Base-by-base conservation (phyloP, 2,888 invertebrate genomes). In the Sarcophaga caerulescens region DNA sequence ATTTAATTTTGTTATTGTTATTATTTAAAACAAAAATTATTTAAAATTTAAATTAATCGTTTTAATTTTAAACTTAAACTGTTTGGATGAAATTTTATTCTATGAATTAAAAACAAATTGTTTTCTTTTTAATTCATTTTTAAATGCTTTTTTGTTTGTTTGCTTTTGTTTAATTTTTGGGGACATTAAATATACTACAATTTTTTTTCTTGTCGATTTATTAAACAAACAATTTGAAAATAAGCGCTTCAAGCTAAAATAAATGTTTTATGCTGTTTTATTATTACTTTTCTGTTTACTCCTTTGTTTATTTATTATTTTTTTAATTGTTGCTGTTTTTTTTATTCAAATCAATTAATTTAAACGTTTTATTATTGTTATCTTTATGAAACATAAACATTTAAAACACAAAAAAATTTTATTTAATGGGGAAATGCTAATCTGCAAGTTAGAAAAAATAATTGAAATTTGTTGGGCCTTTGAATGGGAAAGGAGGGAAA, bases 311-410 rank as follows among this genome's bases (percentile, higher is more conserved):
- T 73, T 57, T 23, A 59, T 11, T 59, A 17, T 17, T 60, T 65
- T 65, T 12, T 71, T 35, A 35, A 1, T 35, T 35, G 6, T 35
- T 35, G 35, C 6, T 25, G 0, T 25, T 25, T 75, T 78, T 69
- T 73, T 68, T n/a, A n/a, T 0, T 35, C 35, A 35, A 35, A 35
- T 35, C 35, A 35, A 8, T 35, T 35, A 35, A 35, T 35, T 35
- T 35, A 35, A 35, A 35, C 35, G 35, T 35, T 35, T 2, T 35
- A 35, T 35, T 35, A 35, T 10, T 8, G 8, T 35, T 35, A 35
- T 35, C 88, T 89, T 89, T 90, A 91, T 91, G 19, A 78, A 91
- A 92, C 91, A 92, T 92, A 92, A 92, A 92, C 92, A 91, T 68
- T 85, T 60, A 86, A 62, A 60, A 21, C 21, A 12, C 4, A 62